A percentile compares a stretch with the other conserved stretches of the same genome.
phyloP scores from a whole-genome alignment of 2,888 invertebrate genomes.

The Crossocerus cetratus region DNA sequence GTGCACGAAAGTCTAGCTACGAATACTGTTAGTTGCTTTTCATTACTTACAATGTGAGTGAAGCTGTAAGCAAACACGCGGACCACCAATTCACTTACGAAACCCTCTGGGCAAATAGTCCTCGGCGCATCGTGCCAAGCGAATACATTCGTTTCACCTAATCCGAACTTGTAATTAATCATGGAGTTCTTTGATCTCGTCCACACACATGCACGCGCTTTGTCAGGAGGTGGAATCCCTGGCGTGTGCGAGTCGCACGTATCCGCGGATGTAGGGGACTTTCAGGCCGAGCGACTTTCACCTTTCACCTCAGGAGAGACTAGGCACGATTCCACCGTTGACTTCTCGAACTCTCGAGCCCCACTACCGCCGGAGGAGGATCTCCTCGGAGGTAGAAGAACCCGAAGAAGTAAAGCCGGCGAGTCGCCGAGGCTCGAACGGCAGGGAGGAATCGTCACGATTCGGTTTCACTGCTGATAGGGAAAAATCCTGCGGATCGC shows the following conservation, averaged over 20 bases:
- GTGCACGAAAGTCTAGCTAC: too few relatives aligned
- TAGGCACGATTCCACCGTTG: conserved; percentile 61
- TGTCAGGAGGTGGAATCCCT: not conserved
- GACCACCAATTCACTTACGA: too few relatives aligned
- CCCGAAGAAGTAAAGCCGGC: not conserved
- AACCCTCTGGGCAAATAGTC: too few relatives aligned
- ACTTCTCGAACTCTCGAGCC: conserved; percentile 64
- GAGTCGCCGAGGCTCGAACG: not conserved
- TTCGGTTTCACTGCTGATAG: conserved; percentile 57
- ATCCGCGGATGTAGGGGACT: not conserved
- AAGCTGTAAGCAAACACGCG: too few relatives aligned
- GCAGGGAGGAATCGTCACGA: conserved; percentile 47
- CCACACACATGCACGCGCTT: not conserved
- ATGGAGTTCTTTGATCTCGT: too few relatives aligned
- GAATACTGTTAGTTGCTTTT: too few relatives aligned
- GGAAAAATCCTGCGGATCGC: conserved; percentile 15
- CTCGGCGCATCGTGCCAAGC: too few relatives aligned
- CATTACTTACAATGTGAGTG: too few relatives aligned
- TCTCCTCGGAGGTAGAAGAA: conserved; percentile 10
- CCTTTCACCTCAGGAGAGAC: conserved; percentile 72
- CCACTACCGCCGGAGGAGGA: conserved; percentile 3
- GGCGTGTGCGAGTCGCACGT: not conserved
- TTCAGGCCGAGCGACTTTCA: conserved; percentile 70
- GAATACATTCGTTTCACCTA: too few relatives aligned
- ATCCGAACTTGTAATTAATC: too few relatives aligned